Percentiles rank a stretch among this genome's conserved stretches.
phyloP scores from a whole-genome alignment of 2,797 vertebrate genomes.

The Epinephelus awoara region DNA sequence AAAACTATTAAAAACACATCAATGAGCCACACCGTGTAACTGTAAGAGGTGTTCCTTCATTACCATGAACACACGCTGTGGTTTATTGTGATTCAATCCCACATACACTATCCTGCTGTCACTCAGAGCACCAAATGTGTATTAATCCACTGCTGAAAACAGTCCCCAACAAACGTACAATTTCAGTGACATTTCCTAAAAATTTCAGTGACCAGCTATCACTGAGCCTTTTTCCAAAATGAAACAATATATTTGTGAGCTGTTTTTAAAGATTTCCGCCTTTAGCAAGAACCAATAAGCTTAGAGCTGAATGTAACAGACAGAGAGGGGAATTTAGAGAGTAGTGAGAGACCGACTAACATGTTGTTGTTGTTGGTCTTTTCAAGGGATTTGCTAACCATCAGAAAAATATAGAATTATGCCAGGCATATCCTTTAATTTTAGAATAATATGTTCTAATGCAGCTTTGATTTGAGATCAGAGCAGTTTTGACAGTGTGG shows the following conservation, averaged over 20 bases:
- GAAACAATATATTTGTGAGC: not conserved
- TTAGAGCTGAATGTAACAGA: not conserved
- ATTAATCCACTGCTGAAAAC: not conserved
- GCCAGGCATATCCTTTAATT: slow-evolving; percentile 4
- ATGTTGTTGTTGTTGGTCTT: not conserved
- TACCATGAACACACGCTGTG: not conserved
- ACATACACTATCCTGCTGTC: not conserved
- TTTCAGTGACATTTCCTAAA: not conserved
- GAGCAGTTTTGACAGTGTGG: not conserved
- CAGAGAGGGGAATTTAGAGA: not conserved
- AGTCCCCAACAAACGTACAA: not conserved
- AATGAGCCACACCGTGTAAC: too few relatives aligned
- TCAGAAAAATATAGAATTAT: slow-evolving; percentile 9
- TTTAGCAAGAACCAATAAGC: not conserved
- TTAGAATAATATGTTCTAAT: not conserved
- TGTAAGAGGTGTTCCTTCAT: not conserved
- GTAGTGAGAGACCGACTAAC: not conserved
- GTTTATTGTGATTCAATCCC: not conserved
- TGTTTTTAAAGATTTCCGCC: not conserved
- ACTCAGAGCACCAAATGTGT: too few relatives aligned
- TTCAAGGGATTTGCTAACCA: not conserved
- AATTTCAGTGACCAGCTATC: too few relatives aligned
- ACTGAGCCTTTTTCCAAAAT: not conserved
- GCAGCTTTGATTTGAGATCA: not conserved
- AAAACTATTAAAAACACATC: too few relatives aligned